Base-by-base conservation (phyloP, 2,888 invertebrate genomes). In the Gerris lacustris region DNA sequence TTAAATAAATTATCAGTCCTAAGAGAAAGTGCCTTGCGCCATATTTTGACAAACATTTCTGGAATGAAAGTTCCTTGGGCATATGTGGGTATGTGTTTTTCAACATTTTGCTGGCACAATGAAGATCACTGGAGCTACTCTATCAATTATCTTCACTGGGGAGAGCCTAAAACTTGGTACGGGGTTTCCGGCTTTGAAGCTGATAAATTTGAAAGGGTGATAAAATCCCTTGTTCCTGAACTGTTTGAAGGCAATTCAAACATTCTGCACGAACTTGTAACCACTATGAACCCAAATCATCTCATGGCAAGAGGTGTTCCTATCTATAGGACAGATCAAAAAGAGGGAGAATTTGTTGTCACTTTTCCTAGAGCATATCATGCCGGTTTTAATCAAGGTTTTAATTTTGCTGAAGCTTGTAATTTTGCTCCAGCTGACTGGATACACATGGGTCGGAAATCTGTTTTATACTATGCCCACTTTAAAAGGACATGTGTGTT, bases 61-160 rank as follows among this genome's bases (percentile, higher is more conserved):
- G 99, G 99, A 73, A 85, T 86, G 84, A 84, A 91, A 86, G 84
- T 94, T 6, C 99, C 99, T 0, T 99, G 99, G 99, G 91, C 98
- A 87, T 99, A 99, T 80, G 98, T 99, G 67, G 99, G 99, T 64
- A 99, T 99, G 99, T 98, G 97, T 79, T 99, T 99, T 81, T 95
- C 97, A 0, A 96, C 98, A 2, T 99, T 99, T 81, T 98, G 98
- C 80, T 99, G 99, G 99, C 99, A 99, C 82, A 98, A 96, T 78
- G 99, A 99, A 82, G 99, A 99, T 80, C 99, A 99, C 80, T 99
- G 99, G 99, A 97, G 96, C 78, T 99, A 98, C 80, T 97, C 97
- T n/a, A 97, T 99, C 78, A 99, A 99, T 82, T 99, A 99, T 80
- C 83, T 98, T 75, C 99, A 99, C 80, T 97, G 97, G 96, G 99